These are phyloP conservation scores for Ophioderma brevispina DNA, from an alignment of 35 echinoderm and acorn worm genomes.

Conservation along the genomic window DNA sequence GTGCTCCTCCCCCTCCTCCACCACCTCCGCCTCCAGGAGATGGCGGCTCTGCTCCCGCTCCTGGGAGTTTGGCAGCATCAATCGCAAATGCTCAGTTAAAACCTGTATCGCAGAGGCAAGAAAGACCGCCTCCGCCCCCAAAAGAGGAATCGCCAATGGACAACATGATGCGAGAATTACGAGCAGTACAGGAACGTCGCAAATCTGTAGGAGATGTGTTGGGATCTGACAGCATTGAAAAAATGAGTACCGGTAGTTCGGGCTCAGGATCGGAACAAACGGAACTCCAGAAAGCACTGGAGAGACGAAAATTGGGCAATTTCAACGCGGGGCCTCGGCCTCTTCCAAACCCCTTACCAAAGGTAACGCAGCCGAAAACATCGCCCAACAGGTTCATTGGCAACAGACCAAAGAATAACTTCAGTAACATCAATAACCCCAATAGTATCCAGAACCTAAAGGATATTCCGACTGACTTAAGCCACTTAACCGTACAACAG, in stretches of 20 bases:
- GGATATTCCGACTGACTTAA: slow-evolving; percentile 62
- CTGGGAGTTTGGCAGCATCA: slow-evolving; percentile 31
- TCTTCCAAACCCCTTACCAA: slow-evolving; percentile 22
- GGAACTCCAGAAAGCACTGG: slow-evolving; percentile 1
- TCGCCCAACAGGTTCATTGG: not conserved
- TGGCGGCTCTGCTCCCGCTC: slow-evolving; percentile 27
- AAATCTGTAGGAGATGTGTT: not conserved
- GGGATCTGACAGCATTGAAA: not conserved
- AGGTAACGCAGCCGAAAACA: not conserved
- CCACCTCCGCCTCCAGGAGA: slow-evolving; percentile 45
- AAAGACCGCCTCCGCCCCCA: not conserved
- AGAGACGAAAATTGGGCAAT: not conserved
- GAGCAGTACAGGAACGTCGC: slow-evolving; percentile 23
- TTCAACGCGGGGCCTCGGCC: not conserved
- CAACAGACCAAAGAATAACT: not conserved
- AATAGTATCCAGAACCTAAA: not conserved
- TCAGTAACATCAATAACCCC: not conserved
- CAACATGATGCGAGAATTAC: slow-evolving; percentile 59
- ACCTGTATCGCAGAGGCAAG: not conserved
- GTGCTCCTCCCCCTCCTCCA: not conserved
- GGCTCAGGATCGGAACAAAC: not conserved
- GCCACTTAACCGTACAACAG: slow-evolving; percentile 59
- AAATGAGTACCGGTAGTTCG: not conserved
- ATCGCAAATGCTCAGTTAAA: slow-evolving; percentile 18
- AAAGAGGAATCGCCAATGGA: slow-evolving; percentile 13